phyloP scores from a whole-genome alignment of 2,888 invertebrate species.

The Rhagonycha fulva region DNA sequence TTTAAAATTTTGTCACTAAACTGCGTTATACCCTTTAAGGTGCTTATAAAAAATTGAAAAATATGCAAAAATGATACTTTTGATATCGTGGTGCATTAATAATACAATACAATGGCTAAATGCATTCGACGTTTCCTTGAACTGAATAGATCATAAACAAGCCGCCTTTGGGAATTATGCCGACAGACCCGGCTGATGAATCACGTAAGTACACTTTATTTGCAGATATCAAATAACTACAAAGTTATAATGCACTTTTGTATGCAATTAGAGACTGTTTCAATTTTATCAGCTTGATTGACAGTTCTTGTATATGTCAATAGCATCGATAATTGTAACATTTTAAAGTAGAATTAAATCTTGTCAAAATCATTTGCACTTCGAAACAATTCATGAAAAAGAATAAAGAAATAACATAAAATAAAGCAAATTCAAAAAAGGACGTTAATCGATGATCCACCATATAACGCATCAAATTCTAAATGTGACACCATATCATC shows the following conservation, averaged over 20 bases:
- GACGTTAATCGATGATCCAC: background rate
- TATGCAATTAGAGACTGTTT: background rate
- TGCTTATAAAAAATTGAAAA: background rate
- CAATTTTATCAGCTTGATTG: background rate
- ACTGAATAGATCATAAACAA: conserved; percentile 2
- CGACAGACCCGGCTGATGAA: background rate
- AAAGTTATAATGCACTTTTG: background rate
- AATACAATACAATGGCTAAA: background rate
- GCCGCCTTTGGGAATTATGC: conserved; percentile 3
- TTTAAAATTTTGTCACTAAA: background rate
- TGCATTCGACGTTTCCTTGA: background rate
- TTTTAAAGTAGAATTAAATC: background rate
- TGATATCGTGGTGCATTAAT: background rate
- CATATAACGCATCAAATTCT: background rate
- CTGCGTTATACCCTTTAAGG: background rate
- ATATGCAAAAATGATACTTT: background rate
- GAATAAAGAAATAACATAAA: background rate
- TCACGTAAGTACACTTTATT: background rate
- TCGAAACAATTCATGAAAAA: background rate
- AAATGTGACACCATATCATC: background rate
- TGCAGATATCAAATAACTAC: background rate
- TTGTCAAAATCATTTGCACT: background rate
- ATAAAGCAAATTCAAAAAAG: background rate
- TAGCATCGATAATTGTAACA: background rate
- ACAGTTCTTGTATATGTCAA: background rate